phyloP scores from a whole-genome alignment of 2,113 vertebrate species.

The Jacana jacana region DNA sequence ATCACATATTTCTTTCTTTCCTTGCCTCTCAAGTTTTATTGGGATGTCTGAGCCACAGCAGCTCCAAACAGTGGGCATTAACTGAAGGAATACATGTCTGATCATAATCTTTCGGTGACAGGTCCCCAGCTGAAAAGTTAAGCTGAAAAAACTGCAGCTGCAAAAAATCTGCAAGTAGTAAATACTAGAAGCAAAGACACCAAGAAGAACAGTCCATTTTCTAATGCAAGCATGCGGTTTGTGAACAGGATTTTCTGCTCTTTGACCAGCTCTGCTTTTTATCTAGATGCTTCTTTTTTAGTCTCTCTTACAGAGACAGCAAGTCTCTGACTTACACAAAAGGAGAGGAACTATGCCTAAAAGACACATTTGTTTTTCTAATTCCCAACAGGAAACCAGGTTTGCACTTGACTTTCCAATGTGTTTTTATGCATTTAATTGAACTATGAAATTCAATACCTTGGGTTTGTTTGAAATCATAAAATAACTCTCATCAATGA shows the following conservation, averaged over 20 bases:
- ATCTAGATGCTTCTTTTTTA: too few species aligned
- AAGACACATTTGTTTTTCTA: not conserved
- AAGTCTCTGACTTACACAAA: not conserved
- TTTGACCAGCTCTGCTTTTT: not conserved
- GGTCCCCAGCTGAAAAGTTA: not conserved
- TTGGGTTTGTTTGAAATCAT: constrained; percentile 15
- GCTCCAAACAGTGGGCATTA: not conserved
- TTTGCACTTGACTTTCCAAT: not conserved
- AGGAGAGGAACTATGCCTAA: not conserved
- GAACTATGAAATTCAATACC: not conserved
- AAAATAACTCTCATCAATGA: constrained; percentile 16
- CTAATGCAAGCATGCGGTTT: not conserved
- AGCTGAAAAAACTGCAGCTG: not conserved
- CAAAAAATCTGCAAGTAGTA: not conserved
- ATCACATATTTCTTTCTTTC: not conserved
- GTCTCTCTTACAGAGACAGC: too few species aligned
- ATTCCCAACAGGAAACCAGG: not conserved
- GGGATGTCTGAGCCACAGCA: not conserved
- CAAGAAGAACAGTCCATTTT: not conserved
- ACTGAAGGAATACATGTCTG: not conserved
- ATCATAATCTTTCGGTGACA: not conserved
- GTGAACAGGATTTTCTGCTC: not conserved
- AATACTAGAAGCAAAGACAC: not conserved
- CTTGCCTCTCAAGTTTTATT: not conserved
- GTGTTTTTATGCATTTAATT: constrained; percentile 5